These are phyloP conservation scores for Epistrophella euchroma DNA, from an alignment of 2,888 invertebrate genomes.

Conservation along the genomic window DNA sequence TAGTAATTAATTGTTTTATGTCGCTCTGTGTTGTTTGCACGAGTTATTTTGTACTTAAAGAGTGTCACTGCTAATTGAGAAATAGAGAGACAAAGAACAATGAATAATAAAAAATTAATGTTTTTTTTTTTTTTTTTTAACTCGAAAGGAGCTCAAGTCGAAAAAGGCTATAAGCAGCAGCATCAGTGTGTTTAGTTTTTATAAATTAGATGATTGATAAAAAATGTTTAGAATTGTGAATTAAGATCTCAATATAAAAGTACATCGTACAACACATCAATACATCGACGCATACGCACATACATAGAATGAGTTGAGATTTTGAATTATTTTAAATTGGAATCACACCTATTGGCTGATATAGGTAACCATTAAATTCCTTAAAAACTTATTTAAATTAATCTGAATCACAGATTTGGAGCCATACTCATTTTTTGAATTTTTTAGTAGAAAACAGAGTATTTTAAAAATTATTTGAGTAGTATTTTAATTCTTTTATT, in stretches of 20 bases:
- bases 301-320: no score
- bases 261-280: no score
- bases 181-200: background rate
- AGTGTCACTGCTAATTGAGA: constrained; percentile 67
- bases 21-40: constrained; percentile 62
- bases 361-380: no score
- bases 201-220: background rate
- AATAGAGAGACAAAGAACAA: constrained; percentile 54
- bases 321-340: no score
- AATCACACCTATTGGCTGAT: no score
- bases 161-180: background rate
- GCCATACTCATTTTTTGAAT: no score
- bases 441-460: no score
- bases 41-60: constrained; percentile 61
- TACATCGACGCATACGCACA: no score
- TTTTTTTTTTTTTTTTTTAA: background rate
- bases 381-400: no score
- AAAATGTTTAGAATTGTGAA: background rate
- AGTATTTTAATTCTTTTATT: no score
- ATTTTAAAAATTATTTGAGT: no score
- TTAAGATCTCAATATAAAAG: background rate
- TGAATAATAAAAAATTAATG: constrained; percentile 14
- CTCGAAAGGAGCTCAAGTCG: background rate
- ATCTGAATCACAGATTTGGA: no score
- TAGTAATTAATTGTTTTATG: constrained; percentile 74